Conservation (phyloP, 2,797 vertebrate genomes). For the Enteromius paludinosus region DNA sequence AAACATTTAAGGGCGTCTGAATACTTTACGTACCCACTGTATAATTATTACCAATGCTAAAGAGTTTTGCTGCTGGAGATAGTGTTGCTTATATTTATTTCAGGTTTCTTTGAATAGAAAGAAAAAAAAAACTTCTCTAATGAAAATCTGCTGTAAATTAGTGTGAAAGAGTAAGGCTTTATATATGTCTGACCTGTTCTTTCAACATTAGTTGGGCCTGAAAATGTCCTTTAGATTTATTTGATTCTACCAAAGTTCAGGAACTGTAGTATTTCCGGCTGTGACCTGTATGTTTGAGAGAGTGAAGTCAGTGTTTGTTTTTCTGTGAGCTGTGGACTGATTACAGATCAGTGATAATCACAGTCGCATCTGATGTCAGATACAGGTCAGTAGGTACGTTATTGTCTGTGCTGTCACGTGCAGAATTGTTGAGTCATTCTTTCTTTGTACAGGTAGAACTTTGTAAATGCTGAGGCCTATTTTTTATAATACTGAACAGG, state of each 20-base stretch:
- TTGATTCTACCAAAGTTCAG: slow-evolving; percentile 7
- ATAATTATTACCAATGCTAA: background rate
- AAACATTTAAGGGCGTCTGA: too few species aligned
- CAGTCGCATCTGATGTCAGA: slow-evolving; percentile 3
- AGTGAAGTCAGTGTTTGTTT: slow-evolving; percentile 11
- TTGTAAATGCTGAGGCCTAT: slow-evolving; percentile 44
- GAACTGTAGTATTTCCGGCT: slow-evolving; percentile 11
- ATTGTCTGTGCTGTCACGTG: background rate
- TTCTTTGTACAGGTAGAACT: background rate
- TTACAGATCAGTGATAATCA: background rate
- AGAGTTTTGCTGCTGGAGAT: background rate
- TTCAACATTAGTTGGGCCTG: background rate
- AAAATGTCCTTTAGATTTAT: background rate
- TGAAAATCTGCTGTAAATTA: slow-evolving; percentile 24
- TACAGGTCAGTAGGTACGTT: background rate
- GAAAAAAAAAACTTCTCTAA: slow-evolving; percentile 10
- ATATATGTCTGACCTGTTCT: background rate
- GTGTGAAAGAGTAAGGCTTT: slow-evolving; percentile 12
- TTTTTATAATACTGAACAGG: slow-evolving; percentile 20
- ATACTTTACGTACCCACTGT: too few species aligned
- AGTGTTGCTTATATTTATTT: background rate
- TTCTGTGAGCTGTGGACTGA: background rate
- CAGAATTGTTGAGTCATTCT: background rate
- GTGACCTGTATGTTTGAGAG: slow-evolving; percentile 2
- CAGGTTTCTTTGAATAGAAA: background rate